These are phyloP conservation scores for Pantelozetes paolii DNA, from an alignment of 2,888 invertebrate genomes.

Conservation along the genomic window DNA sequence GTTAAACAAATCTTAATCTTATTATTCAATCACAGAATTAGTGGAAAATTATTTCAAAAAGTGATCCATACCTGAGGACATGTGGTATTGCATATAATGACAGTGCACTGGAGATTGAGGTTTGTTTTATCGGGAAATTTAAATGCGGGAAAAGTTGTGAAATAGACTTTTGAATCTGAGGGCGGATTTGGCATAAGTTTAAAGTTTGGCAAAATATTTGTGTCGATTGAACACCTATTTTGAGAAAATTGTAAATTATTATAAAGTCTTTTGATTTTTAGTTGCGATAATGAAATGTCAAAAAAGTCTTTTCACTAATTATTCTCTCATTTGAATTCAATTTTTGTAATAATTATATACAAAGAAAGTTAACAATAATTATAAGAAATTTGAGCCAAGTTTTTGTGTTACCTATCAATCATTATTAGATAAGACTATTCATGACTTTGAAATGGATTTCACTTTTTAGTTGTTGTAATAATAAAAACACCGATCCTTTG, in stretches of 20 bases:
- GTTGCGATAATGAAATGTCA: too few relatives aligned
- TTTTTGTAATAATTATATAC: too few relatives aligned
- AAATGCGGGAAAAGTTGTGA: slow-evolving; percentile 70
- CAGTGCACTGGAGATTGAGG: slow-evolving; percentile 69
- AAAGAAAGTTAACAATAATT: slow-evolving; percentile 34
- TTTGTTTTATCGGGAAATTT: slow-evolving; percentile 75
- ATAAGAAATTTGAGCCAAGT: slow-evolving; percentile 22
- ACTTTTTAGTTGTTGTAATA: neutral
- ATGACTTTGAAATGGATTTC: slow-evolving; percentile 16
- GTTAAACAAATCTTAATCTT: neutral
- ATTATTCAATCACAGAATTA: neutral
- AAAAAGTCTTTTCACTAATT: too few relatives aligned
- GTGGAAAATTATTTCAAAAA: neutral
- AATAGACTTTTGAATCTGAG: slow-evolving; percentile 49
- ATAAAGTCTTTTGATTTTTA: too few relatives aligned
- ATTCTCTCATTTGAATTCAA: too few relatives aligned
- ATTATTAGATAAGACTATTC: slow-evolving; percentile 24
- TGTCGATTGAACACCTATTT: slow-evolving; percentile 46
- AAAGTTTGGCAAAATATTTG: slow-evolving; percentile 44
- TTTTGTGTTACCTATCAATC: slow-evolving; percentile 26
- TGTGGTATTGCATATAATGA: slow-evolving; percentile 68
- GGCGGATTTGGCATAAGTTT: slow-evolving; percentile 43
- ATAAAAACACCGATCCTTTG: slow-evolving; percentile 33
- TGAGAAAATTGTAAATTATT: slow-evolving; percentile 18
- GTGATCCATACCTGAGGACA: slow-evolving; percentile 60